A percentile compares a stretch with the other conserved stretches of the same genome.
These are phyloP conservation scores for Sinodicranocentrus sp. DNA, from an alignment of 2,888 invertebrate species.

Conservation along the genomic window DNA sequence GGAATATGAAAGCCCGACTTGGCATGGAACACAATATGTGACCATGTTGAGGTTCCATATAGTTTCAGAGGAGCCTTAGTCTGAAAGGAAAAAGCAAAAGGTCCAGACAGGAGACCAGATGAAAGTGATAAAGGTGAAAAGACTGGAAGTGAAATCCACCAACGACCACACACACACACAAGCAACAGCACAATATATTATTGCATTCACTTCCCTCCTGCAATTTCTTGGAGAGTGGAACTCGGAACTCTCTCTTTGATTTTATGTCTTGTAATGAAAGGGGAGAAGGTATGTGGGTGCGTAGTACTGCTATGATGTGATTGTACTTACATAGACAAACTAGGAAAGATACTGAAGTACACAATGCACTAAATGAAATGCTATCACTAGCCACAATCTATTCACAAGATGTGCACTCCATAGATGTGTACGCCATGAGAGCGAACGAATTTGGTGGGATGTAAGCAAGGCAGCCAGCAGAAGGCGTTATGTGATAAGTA, in stretches of 20 bases:
- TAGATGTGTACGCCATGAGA: background rate
- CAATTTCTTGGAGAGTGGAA: too few species aligned
- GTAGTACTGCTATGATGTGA: conserved; percentile 2
- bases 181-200: conserved; percentile 9
- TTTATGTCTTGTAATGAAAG: background rate
- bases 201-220: conserved; percentile 5
- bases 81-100: background rate
- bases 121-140: conserved; percentile 43
- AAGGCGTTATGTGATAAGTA: too few species aligned
- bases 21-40: background rate
- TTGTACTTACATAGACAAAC: background rate
- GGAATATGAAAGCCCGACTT: background rate
- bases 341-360: conserved; percentile 6
- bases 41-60: background rate
- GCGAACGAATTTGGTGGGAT: too few species aligned
- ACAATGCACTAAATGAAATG: background rate
- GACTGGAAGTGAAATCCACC: background rate
- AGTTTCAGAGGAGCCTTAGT: conserved; percentile 7
- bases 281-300: conserved; percentile 1
- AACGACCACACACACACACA: conserved; percentile 12
- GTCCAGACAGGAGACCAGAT: conserved; percentile 6
- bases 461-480: too few species aligned
- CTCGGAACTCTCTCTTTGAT: too few species aligned
- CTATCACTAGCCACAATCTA: conserved; percentile 19
- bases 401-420: too few species aligned